Conservation (phyloP, 64 coral and sea anemone genomes). For the Porites australiensis region DNA sequence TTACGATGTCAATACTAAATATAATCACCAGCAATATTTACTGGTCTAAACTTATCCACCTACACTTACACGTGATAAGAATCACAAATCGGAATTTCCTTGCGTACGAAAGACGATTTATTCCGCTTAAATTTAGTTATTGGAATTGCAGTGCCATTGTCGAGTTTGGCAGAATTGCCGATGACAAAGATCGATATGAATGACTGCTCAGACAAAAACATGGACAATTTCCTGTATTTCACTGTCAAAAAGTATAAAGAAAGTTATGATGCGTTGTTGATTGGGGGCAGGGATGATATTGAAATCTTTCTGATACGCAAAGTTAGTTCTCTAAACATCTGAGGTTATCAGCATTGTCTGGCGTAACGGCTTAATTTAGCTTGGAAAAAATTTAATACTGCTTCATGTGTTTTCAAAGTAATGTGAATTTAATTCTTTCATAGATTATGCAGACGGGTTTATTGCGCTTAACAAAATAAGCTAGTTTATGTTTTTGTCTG, state of each 20-base stretch:
- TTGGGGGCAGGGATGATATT: slow-evolving; percentile 18
- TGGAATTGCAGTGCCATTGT: background rate
- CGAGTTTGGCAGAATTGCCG: background rate
- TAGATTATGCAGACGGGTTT: background rate
- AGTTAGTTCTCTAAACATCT: slow-evolving; percentile 31
- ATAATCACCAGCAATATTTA: slow-evolving; percentile 5
- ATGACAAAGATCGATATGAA: slow-evolving; percentile 42
- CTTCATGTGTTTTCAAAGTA: background rate
- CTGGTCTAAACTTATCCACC: background rate
- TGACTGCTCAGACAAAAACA: background rate
- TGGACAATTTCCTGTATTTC: slow-evolving; percentile 39
- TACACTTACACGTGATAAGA: slow-evolving; percentile 7
- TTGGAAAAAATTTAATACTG: background rate
- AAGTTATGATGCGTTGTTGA: slow-evolving; percentile 13
- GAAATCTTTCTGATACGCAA: background rate
- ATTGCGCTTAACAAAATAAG: background rate
- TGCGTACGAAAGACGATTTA: background rate
- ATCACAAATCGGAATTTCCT: background rate
- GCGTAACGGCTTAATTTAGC: slow-evolving; percentile 1
- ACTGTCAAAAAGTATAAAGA: slow-evolving; percentile 19
- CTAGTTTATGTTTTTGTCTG: slow-evolving; percentile 9
- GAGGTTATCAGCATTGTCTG: background rate
- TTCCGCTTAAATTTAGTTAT: background rate
- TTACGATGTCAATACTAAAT: background rate
- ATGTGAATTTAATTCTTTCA: background rate